A percentile compares a stretch with the other conserved stretches of the same genome.
Evolutionary conservation across 2,797 vertebrate species (phyloP).

Genomic region (Hozukius guyotensis): DNA sequence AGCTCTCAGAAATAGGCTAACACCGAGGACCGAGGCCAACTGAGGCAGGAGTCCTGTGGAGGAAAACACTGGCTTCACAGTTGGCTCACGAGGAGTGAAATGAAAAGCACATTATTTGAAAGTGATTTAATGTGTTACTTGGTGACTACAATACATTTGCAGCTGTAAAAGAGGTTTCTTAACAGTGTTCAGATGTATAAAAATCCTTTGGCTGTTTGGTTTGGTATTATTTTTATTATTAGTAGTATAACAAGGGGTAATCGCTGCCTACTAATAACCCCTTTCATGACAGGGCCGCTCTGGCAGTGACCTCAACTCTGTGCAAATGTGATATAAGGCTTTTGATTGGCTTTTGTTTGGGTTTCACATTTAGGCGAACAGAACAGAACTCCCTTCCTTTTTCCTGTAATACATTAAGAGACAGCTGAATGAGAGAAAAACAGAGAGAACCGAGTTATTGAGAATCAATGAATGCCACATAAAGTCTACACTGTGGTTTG

Average conservation of each 20-base stretch:
- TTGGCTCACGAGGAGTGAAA: constrained; percentile 15
- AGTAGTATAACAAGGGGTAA: not conserved
- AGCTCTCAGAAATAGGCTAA: constrained; percentile 67
- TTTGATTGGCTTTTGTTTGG: not conserved
- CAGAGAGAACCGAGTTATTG: not conserved
- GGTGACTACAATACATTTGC: constrained; percentile 1
- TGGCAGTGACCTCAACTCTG: not conserved
- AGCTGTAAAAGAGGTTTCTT: constrained; percentile 2
- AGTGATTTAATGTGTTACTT: constrained; percentile 23
- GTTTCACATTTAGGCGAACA: not conserved
- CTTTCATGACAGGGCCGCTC: not conserved
- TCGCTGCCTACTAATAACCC: not conserved
- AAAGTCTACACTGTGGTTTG: constrained; percentile 15
- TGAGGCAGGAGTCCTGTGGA: constrained; percentile 40
- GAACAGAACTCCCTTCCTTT: not conserved
- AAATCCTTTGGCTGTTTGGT: not conserved
- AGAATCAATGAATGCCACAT: constrained; percentile 29
- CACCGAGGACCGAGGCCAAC: constrained; percentile 34
- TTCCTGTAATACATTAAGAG: constrained; percentile 2
- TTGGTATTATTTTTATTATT: not conserved
- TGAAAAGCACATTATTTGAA: constrained; percentile 24
- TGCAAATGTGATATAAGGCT: not conserved
- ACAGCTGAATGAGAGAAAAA: constrained; percentile 3
- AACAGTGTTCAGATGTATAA: not conserved
- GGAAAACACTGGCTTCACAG: constrained; percentile 33